Evolutionary conservation across 2,797 vertebrate species (phyloP), one percentile per base, ranked within the genome.

Genomic region (Tenualosa thibaudeaui): DNA sequence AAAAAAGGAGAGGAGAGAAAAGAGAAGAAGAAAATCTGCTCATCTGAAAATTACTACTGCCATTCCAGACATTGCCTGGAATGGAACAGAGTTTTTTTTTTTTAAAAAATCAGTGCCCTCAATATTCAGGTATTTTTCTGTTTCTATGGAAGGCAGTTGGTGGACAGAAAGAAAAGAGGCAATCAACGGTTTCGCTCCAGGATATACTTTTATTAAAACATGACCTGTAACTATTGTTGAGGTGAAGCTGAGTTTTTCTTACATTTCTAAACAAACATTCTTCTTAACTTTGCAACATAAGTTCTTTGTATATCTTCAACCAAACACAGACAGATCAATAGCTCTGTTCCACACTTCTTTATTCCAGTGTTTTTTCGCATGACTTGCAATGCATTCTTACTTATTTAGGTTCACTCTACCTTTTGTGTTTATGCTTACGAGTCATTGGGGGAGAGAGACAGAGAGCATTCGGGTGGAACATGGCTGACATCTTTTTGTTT

Each of bases 401-500:
- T 40, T 46, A 4, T 2, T 46, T 7, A 51, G 50, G 50, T 19
- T 78, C 71, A 46, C 37, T 46, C 71, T 46, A 40, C 19, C 7
- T 40, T 78, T 46, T 43, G 15, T 78, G 71, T 78, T 78, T 78
- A 46, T 78, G 40, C 71, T 78, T 71, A 71, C 2, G 15, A 40
- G 15, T 5, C 17, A 12, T n/a, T 71, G 65, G 3, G 40, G 22
- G 71, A 75, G 15, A 43, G 31, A 75, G 31, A 43, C 6, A 22
- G 26, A 19, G 37, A 19, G 71, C 5, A 75, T 15, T 37, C 68
- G 5, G 68, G 65, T 31, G 65, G 26, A 71, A 71, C 65, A 12
- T 2, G 40, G 71, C 71, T 81, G 82, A 86, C 71, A 83, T 65
- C 68, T 54, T 60, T 81, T 54, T 53, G 65, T 37, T 83, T n/a